phyloP scores from a whole-genome alignment of 2,797 vertebrate species.

The Danio kyathit region DNA sequence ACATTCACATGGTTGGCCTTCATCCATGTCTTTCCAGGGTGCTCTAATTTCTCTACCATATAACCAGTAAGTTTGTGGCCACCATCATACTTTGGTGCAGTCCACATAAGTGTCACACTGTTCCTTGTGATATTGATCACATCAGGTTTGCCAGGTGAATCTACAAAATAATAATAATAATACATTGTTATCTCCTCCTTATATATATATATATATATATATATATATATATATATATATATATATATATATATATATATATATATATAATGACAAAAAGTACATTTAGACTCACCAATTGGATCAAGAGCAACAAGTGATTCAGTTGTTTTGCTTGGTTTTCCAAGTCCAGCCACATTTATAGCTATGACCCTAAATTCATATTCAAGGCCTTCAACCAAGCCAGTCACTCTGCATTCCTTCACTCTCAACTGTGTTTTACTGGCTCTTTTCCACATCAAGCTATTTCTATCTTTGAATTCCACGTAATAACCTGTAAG shows the following conservation, averaged over 20 bases:
- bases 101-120: slow-evolving; percentile 96
- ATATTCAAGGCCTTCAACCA: slow-evolving; percentile 97
- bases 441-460: slow-evolving; percentile 95
- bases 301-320: slow-evolving; percentile 94
- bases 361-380: slow-evolving; percentile 99
- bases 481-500: slow-evolving; percentile 93
- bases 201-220: background rate
- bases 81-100: slow-evolving; percentile 95
- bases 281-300: slow-evolving; percentile 85
- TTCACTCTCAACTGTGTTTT: slow-evolving; percentile 93
- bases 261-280: background rate
- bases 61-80: slow-evolving; percentile 96
- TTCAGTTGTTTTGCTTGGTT: slow-evolving; percentile 91
- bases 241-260: too few relatives aligned
- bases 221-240: too few relatives aligned
- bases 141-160: slow-evolving; percentile 98
- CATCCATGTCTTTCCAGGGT: slow-evolving; percentile 90
- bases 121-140: slow-evolving; percentile 93
- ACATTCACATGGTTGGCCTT: slow-evolving; percentile 98
- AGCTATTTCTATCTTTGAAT: slow-evolving; percentile 96
- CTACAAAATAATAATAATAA: slow-evolving; percentile 71
- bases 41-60: slow-evolving; percentile 93
- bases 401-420: slow-evolving; percentile 93
- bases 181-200: background rate
- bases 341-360: slow-evolving; percentile 96